Evolutionary conservation across 1,140 invertebrate genomes (phyloP), one percentile per base, ranked within the genome.

Genomic region (Drosophila kikkawai): DNA sequence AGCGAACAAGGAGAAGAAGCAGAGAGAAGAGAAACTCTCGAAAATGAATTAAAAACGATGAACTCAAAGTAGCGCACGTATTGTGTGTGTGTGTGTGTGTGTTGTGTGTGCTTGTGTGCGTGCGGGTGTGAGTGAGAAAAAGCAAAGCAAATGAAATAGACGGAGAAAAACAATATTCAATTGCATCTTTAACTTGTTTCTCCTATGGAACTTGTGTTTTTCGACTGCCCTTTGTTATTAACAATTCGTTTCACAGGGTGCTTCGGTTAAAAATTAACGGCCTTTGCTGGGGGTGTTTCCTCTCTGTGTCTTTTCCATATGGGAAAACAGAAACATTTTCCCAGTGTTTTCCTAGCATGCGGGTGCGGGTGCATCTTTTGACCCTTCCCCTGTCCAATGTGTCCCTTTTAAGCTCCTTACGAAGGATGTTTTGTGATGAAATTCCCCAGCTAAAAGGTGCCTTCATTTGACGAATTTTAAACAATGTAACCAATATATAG

Each of bases 11-110:
- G 60, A 17, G 45, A 39, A 53, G 53, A 44, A 47, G 57, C 57
- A 66, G 41, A 65, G 79, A 75, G 79, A 79, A 79, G 83, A 82
- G 83, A 86, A 86, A 87, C 83, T 82, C 76, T 69, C 66, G 50
- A 88, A 87, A 87, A 88, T 75, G 75, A 88, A 88, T 90, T 88
- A 82, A 85, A 88, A 88, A 88, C 85, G 81, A 88, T 85, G 85
- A 88, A 88, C 85, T 85, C 79, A 85, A 88, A 88, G 81, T 88
- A 88, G 84, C 81, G 66, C 84, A 88, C 83, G 77, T 70, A 77
- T 61, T 59, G 60, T 15, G 22, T 42, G 37, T 59, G 53, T 37
- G 45, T 44, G 63, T 50, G 64, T 65, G n/a, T 17, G n/a, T 44
- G 45, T 5, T 4, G 26, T 4, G 3, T 48, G 7, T 48, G 22